phyloP scores from a whole-genome alignment of 2,797 vertebrate genomes.

The Chaunax sp. region DNA sequence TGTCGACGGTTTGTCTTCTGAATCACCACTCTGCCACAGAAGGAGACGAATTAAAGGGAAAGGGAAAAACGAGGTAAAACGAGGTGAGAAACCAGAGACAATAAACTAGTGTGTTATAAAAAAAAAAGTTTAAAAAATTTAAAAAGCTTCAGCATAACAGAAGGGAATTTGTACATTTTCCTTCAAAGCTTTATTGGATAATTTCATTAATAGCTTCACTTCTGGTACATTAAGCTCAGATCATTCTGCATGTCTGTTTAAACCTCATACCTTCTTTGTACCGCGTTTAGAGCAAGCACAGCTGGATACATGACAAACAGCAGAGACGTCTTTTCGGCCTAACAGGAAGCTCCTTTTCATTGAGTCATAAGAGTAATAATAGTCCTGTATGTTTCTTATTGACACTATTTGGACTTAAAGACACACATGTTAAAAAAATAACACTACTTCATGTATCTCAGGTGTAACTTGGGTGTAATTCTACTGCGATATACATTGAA shows the following conservation, averaged over 20 bases:
- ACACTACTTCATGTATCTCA: neutral
- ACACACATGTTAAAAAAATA: no score
- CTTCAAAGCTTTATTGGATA: neutral
- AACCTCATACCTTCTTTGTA: no score
- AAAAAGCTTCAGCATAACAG: neutral
- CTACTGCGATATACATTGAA: neutral
- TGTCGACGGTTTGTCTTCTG: constrained; percentile 39
- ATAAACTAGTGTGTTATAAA: constrained; percentile 13
- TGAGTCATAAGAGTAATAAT: constrained; percentile 7
- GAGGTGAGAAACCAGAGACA: constrained; percentile 34
- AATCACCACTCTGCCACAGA: constrained; percentile 32
- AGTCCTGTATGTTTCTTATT: neutral
- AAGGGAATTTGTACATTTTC: neutral
- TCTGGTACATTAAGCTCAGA: no score
- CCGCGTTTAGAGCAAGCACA: no score
- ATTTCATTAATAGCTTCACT: no score
- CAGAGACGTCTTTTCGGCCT: neutral
- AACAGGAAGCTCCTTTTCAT: neutral
- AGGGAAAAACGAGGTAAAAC: constrained; percentile 15
- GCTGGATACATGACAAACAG: neutral
- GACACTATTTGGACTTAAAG: neutral
- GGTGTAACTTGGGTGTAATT: neutral
- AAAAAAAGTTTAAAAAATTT: no score
- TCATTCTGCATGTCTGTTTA: no score
- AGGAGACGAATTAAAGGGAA: constrained; percentile 11